phyloP scores from a whole-genome alignment of 2,113 vertebrate genomes.

The Nesoenas mayeri region DNA sequence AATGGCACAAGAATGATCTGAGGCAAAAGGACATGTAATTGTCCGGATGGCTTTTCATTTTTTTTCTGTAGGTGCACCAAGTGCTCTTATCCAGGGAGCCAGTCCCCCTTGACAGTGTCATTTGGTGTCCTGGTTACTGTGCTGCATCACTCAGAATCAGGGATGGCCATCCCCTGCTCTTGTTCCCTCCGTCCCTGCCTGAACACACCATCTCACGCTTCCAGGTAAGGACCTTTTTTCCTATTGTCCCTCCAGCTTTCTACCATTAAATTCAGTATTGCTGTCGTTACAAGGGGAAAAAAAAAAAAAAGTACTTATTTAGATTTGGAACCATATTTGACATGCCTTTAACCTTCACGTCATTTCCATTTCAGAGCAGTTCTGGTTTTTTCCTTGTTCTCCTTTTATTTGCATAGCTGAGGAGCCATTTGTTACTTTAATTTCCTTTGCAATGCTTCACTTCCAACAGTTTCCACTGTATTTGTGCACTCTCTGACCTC shows the following conservation, averaged over 20 bases:
- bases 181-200: not conserved
- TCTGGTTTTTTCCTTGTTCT: not conserved
- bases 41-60: not conserved
- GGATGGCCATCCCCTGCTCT: not conserved
- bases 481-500: not conserved
- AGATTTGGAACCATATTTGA: not conserved
- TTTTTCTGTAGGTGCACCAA: not conserved
- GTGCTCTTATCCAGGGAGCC: not conserved
- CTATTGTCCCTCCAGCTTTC: not conserved
- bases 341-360: not conserved
- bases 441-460: not conserved
- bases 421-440: not conserved
- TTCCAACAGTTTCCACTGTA: not conserved
- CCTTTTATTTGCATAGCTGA: not conserved
- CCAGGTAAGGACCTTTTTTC: not conserved
- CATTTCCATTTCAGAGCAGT: not conserved
- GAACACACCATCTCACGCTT: not conserved
- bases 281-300: not conserved
- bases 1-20: not conserved
- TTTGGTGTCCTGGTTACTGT: not conserved
- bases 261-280: not conserved
- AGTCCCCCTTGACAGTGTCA: not conserved
- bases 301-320: not conserved
- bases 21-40: not conserved
- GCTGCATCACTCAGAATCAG: fast-evolving